phyloP scores from a whole-genome alignment of 2,113 vertebrate species.

The Zosterops borbonicus region DNA sequence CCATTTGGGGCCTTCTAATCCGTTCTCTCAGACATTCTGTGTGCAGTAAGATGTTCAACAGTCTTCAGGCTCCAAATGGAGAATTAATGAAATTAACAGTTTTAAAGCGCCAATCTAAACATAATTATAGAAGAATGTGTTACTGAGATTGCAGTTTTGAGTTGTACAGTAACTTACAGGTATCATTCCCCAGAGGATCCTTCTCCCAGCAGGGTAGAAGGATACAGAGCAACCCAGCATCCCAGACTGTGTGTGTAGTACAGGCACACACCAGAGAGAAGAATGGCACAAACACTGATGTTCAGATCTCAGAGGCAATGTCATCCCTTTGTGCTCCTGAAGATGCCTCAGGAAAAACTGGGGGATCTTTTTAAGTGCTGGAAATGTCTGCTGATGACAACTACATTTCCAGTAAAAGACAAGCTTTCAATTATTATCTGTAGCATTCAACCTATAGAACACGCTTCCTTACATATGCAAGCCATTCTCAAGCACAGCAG shows the following conservation, averaged over 20 bases:
- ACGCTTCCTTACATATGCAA: neutral
- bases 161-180: neutral
- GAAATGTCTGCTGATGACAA: neutral
- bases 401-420: neutral
- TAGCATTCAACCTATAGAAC: neutral
- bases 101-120: neutral
- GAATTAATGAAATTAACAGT: neutral
- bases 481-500: neutral
- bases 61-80: neutral
- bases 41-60: neutral
- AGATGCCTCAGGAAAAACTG: neutral
- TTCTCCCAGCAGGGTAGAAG: neutral
- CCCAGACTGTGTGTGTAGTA: neutral
- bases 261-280: neutral
- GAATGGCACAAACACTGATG: neutral
- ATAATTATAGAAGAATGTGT: neutral
- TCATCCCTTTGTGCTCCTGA: neutral
- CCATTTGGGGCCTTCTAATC: neutral
- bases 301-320: neutral
- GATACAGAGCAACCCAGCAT: neutral
- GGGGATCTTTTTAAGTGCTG: neutral
- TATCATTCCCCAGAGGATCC: neutral
- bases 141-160: neutral
- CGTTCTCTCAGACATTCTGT: neutral
- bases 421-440: neutral